phyloP scores from a whole-genome alignment of 2,888 invertebrate species.

The Blastobasis lacticolella region DNA sequence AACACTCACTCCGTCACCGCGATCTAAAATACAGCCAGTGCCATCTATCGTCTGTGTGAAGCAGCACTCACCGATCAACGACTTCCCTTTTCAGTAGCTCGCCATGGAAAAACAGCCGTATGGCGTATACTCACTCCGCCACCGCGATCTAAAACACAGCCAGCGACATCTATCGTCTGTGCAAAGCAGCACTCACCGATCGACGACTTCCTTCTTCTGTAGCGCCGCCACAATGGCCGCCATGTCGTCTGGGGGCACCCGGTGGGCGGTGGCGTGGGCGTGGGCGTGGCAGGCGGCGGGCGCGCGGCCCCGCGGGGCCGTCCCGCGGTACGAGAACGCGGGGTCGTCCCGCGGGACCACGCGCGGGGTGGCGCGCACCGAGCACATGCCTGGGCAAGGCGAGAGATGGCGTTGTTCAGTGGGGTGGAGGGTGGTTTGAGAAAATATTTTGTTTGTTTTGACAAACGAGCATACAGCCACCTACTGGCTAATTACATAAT shows the following conservation, averaged over 20 bases:
- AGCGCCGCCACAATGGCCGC: conserved; percentile 21
- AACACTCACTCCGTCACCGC: no score
- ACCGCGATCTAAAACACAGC: no score
- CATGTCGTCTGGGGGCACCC: conserved; percentile 33
- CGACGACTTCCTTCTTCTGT: conserved; percentile 18
- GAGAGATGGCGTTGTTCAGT: not conserved
- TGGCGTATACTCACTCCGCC: no score
- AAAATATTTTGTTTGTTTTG: not conserved
- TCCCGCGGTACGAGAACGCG: conserved; percentile 72
- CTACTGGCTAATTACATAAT: no score
- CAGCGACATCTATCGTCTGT: no score
- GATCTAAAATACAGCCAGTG: no score
- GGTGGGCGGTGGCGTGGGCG: conserved; percentile 42
- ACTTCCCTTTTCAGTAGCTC: no score
- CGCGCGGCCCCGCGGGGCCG: conserved; percentile 13
- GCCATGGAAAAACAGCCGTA: no score
- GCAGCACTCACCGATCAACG: no score
- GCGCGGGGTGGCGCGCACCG: conserved; percentile 74
- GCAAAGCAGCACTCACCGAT: conserved; percentile 28
- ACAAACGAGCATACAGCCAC: no score
- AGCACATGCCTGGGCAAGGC: conserved; percentile 72
- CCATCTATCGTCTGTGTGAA: no score
- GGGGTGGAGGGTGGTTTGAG: not conserved
- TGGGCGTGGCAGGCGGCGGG: conserved; percentile 36
- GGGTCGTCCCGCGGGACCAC: conserved; percentile 77